Base-by-base conservation (phyloP, 1,140 invertebrate species). In the Pogonognathellus flavescens region DNA sequence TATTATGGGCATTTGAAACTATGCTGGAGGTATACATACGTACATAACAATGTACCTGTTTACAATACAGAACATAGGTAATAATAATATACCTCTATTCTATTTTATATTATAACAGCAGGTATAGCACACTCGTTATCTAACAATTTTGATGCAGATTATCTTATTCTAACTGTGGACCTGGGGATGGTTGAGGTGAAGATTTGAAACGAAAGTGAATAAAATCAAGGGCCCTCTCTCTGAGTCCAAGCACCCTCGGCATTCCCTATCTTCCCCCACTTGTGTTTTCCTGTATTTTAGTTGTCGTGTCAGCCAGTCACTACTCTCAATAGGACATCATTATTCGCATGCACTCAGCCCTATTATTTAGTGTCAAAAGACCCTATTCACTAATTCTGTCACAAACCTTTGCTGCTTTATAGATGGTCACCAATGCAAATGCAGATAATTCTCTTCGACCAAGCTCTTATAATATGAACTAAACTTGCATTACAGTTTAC, bases 311-410 rank as follows among this genome's bases (percentile, higher is more conserved):
- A 76, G 41, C 31, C 31, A 76, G 70, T 49, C 70, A 76, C 70
- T 31, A 25, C 41, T 76, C 70, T 76, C 70, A 76, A 76, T 76
- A 31, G 70, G 70, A 76, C 70, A 76, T 76, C 70, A 76, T 76
- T 76, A 76, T 76, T 76, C 70, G 70, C 70, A 76, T 49, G 70
- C 70, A 76, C 70, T 76, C 41, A 6, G 9, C 31, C 31, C 41
- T 76, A 76, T 76, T 76, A 76, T 76, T 76, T 31, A 76, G 70
- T 50, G 70, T 76, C 25, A 76, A 72, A 76, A 49, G 70, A 76
- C 70, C 70, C 70, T 76, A 41, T 76, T 50, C 70, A 76, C 31
- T 49, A n/a, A 31, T 31, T 31, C 70, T 49, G 14, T 76, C n/a
- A 16, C 25, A 76, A 25, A 66, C 11, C 62, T 25, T 14, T 66